phyloP scores from a whole-genome alignment of 1,140 invertebrate genomes.

The Lamellibrachia luymesi region DNA sequence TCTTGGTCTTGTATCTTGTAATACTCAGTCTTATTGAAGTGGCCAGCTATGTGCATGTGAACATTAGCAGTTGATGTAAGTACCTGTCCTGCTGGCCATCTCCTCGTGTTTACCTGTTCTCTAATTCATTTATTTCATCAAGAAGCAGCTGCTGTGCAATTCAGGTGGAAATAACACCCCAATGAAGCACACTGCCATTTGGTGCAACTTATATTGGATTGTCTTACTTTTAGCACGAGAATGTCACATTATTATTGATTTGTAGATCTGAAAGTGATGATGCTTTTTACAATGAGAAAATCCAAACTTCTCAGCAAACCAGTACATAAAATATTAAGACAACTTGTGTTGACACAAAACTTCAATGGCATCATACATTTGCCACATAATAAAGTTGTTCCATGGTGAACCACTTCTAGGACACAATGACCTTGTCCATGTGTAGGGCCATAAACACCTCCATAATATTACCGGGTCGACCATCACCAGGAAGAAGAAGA shows the following conservation, averaged over 20 bases:
- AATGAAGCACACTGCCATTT: background rate
- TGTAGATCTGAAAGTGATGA: background rate
- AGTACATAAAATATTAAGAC: background rate
- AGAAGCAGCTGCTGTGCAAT: background rate
- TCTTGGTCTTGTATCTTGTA: no score
- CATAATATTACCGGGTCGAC: background rate
- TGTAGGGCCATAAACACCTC: background rate
- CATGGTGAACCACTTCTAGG: background rate
- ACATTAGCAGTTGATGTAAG: no score
- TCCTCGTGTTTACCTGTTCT: no score
- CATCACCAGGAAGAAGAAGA: background rate
- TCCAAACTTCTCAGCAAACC: background rate
- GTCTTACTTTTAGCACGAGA: background rate
- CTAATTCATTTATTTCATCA: background rate
- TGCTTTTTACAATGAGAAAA: background rate
- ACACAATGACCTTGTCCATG: background rate
- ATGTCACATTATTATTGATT: background rate
- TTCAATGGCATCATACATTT: background rate
- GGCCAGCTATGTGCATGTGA: no score
- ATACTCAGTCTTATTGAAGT: no score
- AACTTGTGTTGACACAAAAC: background rate
- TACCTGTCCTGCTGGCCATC: no score
- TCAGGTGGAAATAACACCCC: background rate
- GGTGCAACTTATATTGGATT: constrained; percentile 5
- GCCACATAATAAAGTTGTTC: background rate